Conservation (phyloP, 2,888 invertebrate genomes). For the Meteorus colon region DNA sequence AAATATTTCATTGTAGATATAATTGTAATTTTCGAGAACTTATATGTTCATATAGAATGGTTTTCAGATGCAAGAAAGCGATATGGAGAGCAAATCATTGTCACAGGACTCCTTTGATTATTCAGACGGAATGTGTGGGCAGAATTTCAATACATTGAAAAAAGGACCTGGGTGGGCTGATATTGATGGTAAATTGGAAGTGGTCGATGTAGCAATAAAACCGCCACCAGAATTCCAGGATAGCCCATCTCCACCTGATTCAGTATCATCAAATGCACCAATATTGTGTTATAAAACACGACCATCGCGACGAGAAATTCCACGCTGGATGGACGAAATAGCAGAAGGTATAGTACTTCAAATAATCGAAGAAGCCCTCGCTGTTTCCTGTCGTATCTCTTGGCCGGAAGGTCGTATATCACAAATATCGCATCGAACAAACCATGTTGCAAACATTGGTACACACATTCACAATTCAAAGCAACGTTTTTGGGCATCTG, state of each 20-base stretch:
- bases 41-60: slow-evolving; percentile 17
- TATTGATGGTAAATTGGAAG: slow-evolving; percentile 74
- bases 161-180: slow-evolving; percentile 81
- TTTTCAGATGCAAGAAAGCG: slow-evolving; percentile 85
- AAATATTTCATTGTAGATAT: too few species aligned
- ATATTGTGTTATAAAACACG: slow-evolving; percentile 58
- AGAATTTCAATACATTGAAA: slow-evolving; percentile 88
- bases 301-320: slow-evolving; percentile 46
- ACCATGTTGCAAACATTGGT: slow-evolving; percentile 41
- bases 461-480: slow-evolving; percentile 52
- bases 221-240: slow-evolving; percentile 91
- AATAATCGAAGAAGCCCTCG: slow-evolving; percentile 74
- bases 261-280: slow-evolving; percentile 67
- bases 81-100: slow-evolving; percentile 84
- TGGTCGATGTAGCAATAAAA: slow-evolving; percentile 79
- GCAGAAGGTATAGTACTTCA: slow-evolving; percentile 73
- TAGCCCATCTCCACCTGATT: slow-evolving; percentile 73
- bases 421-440: slow-evolving; percentile 54
- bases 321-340: slow-evolving; percentile 71
- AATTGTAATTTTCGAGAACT: too few species aligned
- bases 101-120: slow-evolving; percentile 88
- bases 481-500: slow-evolving; percentile 75
- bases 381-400: slow-evolving; percentile 72
- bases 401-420: slow-evolving; percentile 71
- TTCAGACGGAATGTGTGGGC: slow-evolving; percentile 86